Evolutionary conservation across 2,797 vertebrate species (phyloP), one percentile per base, ranked within the genome.

Genomic region (Falco columbarius): DNA sequence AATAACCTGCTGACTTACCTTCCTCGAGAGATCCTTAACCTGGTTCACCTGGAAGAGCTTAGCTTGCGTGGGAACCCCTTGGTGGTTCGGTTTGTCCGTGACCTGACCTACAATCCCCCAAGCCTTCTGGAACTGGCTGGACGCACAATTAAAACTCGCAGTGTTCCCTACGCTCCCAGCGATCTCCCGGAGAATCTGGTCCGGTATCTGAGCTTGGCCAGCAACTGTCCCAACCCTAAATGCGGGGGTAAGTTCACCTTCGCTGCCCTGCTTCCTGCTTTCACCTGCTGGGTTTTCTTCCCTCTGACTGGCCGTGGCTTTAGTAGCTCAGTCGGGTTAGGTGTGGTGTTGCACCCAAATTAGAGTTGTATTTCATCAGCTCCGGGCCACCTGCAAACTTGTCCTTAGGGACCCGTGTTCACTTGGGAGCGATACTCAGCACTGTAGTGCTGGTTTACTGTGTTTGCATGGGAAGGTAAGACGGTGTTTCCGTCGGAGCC

Each of bases 211-310:
- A 98, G 99, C 96, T 97, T 99, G 96, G 99, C 99, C 96, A 99
- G 99, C 99, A 99, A 99, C 97, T 99, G 99, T 62, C 99, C 99
- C 95, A 99, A 99, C 95, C 99, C 99, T 44, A 99, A 99, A 91
- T 99, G 99, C 29, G 99, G 98, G 36, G 99, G 99, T 99, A 96
- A 98, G 98, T 26, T 94, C 38, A 29, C 30, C 47, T 67, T 52
- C 6, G 4, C 40, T 18, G 22, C 68, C 82, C 29, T 73, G 42
- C 70, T 73, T 58, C 52, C 74, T 34, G 27, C 74, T 85, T 62
- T 18, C 15, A 8, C 20, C 29, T 11, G 9, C 0, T 27, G 38
- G 12, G 8, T 34, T 80, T 84, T 75, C 47, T 89, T 67, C 47
- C 67, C 34, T 76, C 22, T 71, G 42, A 17, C 42, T 81, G 67